Conservation (phyloP, 2,797 vertebrate species). For the Cyclura pinguis region DNA sequence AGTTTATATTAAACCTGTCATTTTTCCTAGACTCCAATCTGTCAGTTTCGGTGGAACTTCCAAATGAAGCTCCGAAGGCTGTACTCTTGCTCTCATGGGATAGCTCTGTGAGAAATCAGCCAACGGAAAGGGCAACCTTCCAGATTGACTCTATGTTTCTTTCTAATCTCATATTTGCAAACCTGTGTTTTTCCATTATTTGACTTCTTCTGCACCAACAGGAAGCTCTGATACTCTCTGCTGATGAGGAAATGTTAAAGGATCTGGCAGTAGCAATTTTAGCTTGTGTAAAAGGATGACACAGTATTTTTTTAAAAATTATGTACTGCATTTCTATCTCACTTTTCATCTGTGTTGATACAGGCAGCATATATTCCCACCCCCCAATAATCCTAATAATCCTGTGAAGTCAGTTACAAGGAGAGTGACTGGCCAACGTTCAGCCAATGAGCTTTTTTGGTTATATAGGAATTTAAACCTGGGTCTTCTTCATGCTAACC, state of each 20-base stretch:
- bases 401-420: background rate
- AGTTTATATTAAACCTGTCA: background rate
- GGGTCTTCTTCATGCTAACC: background rate
- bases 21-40: background rate
- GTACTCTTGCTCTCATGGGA: background rate
- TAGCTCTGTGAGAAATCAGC: background rate
- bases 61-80: background rate
- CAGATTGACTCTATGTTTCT: background rate
- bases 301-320: too few relatives aligned
- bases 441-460: background rate
- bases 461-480: background rate
- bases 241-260: background rate
- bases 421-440: background rate
- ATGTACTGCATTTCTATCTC: background rate
- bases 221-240: background rate
- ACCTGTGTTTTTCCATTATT: background rate
- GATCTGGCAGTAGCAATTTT: background rate
- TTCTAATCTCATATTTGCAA: background rate
- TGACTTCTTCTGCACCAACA: background rate
- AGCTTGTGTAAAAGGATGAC: background rate
- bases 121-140: background rate
- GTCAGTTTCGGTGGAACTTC: background rate
- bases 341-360: background rate
- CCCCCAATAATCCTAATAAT: background rate
- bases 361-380: background rate